phyloP scores from a whole-genome alignment of 2,888 invertebrate genomes.

The Melanargia galathea region DNA sequence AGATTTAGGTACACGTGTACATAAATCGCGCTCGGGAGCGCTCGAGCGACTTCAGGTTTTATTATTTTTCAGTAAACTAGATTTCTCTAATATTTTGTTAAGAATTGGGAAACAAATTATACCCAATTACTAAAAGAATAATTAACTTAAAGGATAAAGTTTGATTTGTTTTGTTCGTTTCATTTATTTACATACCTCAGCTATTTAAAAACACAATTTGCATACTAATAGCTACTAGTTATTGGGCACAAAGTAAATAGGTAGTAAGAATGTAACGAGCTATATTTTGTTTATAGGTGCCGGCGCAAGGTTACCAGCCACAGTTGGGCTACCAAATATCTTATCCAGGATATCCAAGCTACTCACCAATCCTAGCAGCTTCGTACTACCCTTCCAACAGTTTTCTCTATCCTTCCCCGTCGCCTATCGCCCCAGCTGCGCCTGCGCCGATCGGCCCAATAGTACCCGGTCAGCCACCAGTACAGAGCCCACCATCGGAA shows the following conservation, averaged over 20 bases:
- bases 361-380: slow-evolving; percentile 54
- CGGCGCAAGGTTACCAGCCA: slow-evolving; percentile 56
- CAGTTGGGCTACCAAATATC: slow-evolving; percentile 59
- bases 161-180: too few species aligned
- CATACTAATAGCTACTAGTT: not conserved
- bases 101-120: too few species aligned
- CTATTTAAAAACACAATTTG: not conserved
- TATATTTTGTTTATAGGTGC: slow-evolving; percentile 55
- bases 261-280: not conserved
- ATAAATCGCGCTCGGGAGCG: too few species aligned
- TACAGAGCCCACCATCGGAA: slow-evolving; percentile 45
- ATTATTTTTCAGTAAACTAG: too few species aligned
- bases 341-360: slow-evolving; percentile 50
- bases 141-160: too few species aligned
- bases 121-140: too few species aligned
- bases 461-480: slow-evolving; percentile 43
- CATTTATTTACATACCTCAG: too few species aligned
- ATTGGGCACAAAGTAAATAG: not conserved
- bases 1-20: too few species aligned
- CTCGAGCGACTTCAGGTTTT: too few species aligned
- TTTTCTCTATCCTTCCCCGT: slow-evolving; percentile 54
- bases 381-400: slow-evolving; percentile 55
- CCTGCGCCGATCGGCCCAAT: slow-evolving; percentile 41
- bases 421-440: slow-evolving; percentile 43
- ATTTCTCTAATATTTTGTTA: too few species aligned